Percentiles rank a stretch among this genome's conserved stretches.
Conservation (phyloP, 1,140 invertebrate species). For the Eueides isabella region DNA sequence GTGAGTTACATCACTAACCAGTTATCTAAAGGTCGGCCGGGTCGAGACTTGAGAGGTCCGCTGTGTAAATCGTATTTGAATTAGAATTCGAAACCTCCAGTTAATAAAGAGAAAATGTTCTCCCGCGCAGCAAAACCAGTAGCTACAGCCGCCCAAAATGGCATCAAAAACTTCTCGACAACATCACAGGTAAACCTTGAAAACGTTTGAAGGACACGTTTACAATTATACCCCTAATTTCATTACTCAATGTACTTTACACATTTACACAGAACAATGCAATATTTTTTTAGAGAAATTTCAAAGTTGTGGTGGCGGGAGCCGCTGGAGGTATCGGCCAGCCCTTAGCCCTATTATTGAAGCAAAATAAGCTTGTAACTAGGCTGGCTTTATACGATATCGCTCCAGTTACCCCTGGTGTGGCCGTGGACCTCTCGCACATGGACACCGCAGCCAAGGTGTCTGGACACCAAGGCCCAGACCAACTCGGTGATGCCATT, state of each 20-base stretch:
- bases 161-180: slow-evolving; percentile 81
- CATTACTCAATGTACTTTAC: neutral
- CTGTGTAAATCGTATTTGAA: slow-evolving; percentile 34
- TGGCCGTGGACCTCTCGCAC: slow-evolving; percentile 98
- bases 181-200: slow-evolving; percentile 77
- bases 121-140: slow-evolving; percentile 81
- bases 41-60: slow-evolving; percentile 61
- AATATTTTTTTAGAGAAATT: slow-evolving; percentile 82
- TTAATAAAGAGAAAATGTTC: slow-evolving; percentile 75
- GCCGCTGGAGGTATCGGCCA: slow-evolving; percentile 99
- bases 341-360: slow-evolving; percentile 97
- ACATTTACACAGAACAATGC: neutral
- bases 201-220: slow-evolving; percentile 19
- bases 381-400: slow-evolving; percentile 97
- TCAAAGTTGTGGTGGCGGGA: slow-evolving; percentile 97
- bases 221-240: slow-evolving; percentile 1
- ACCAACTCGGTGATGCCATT: slow-evolving; percentile 86
- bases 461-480: slow-evolving; percentile 89
- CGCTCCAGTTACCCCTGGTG: slow-evolving; percentile 95
- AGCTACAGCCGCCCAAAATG: slow-evolving; percentile 72
- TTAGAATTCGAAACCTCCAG: slow-evolving; percentile 42
- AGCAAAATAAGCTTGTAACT: slow-evolving; percentile 92
- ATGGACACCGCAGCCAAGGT: slow-evolving; percentile 95
- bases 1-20: slow-evolving; percentile 56
- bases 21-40: slow-evolving; percentile 75